Conservation (phyloP, 2,888 invertebrate species). For the Gortyna flavago region DNA sequence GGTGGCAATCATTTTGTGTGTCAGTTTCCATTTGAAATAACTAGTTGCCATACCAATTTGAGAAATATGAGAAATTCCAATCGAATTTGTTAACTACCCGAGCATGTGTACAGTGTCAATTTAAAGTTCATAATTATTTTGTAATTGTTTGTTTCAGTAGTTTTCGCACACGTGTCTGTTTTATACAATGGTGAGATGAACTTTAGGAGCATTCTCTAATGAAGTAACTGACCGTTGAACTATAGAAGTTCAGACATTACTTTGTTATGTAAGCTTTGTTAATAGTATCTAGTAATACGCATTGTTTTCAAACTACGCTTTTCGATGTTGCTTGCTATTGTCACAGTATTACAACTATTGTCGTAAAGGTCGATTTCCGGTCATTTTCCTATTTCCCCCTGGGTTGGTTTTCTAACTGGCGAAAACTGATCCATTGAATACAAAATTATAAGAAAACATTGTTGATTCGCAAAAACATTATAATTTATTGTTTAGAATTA, state of each 20-base stretch:
- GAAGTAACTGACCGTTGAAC: constrained; percentile 11
- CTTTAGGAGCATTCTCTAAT: constrained; percentile 15
- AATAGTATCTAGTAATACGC: not conserved
- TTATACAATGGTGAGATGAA: not conserved
- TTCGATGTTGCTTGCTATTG: not conserved
- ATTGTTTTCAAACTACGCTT: constrained; percentile 8
- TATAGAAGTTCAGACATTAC: constrained; percentile 22
- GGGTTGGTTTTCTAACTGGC: not conserved
- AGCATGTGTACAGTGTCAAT: constrained; percentile 15
- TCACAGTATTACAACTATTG: no score
- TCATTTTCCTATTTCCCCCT: not conserved
- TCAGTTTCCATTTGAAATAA: constrained; percentile 12
- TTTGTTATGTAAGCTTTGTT: constrained; percentile 16
- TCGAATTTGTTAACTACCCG: constrained; percentile 2
- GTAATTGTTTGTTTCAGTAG: constrained; percentile 19
- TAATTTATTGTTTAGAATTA: not conserved
- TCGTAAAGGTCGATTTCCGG: not conserved
- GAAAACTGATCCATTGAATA: not conserved
- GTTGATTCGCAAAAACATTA: not conserved
- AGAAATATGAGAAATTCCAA: not conserved
- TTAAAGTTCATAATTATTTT: constrained; percentile 27
- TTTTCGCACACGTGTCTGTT: constrained; percentile 22
- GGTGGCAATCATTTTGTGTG: not conserved
- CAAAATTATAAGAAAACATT: not conserved
- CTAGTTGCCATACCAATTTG: not conserved